A percentile compares a stretch with the other conserved stretches of the same genome.
Conservation (phyloP, 2,888 invertebrate genomes). For the Tuberolachnus salignus region DNA sequence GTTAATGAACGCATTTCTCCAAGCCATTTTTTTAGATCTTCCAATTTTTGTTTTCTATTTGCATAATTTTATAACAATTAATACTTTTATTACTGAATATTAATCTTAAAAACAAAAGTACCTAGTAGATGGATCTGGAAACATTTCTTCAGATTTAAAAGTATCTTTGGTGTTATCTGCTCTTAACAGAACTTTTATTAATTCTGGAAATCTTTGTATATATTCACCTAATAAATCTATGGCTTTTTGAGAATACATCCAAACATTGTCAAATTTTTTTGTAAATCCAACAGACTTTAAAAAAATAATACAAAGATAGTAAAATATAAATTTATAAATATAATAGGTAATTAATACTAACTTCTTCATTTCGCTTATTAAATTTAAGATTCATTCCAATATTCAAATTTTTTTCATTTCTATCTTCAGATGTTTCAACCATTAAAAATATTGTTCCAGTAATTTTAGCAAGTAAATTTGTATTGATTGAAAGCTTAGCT, state of each 20-base stretch:
- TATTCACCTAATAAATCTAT: conserved; percentile 75
- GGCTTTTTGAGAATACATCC: conserved; percentile 83
- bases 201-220: conserved; percentile 72
- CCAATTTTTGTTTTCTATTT: conserved; percentile 43
- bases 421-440: conserved; percentile 64
- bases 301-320: conserved; percentile 37
- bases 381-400: conserved; percentile 91
- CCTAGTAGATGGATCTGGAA: conserved; percentile 63
- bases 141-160: conserved; percentile 67
- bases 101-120: conserved; percentile 7
- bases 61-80: not conserved
- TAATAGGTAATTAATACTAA: conserved; percentile 66
- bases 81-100: not conserved
- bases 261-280: conserved; percentile 70
- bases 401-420: conserved; percentile 68
- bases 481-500: conserved; percentile 70
- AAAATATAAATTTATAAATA: conserved; percentile 19
- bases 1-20: conserved; percentile 47
- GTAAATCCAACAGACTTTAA: conserved; percentile 81
- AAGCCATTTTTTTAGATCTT: conserved; percentile 38
- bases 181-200: conserved; percentile 67
- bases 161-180: conserved; percentile 57
- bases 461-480: conserved; percentile 78
- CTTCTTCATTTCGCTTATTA: conserved; percentile 76
- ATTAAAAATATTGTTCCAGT: conserved; percentile 83